Evolutionary conservation across 1,140 invertebrate genomes (phyloP), one percentile per base, ranked within the genome.

Genomic region (Ips nitidus): DNA sequence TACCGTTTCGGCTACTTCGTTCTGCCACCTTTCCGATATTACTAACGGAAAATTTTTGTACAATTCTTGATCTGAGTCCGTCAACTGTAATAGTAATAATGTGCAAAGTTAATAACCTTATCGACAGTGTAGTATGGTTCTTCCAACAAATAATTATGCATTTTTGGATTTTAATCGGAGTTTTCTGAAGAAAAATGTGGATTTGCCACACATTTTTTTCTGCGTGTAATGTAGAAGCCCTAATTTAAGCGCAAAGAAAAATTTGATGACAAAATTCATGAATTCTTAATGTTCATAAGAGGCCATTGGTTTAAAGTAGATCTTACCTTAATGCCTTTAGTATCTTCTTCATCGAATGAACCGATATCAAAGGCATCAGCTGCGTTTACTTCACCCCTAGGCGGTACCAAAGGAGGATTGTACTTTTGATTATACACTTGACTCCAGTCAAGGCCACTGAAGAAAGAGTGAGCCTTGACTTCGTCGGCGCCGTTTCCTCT

Each of bases 291-390:
- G n/a, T n/a, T n/a, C n/a, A n/a, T n/a, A n/a, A n/a, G n/a, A n/a
- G n/a, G n/a, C n/a, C 22, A 22, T 22, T 22, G 22, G 22, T 22
- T 22, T 22, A 22, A 22, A 22, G 22, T 22, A 22, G 22, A 22
- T 22, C 38, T 47, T 80, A 94, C 90, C 84, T 99, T 99, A 75
- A 99, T 98, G 52, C 97, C 97, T 83, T 99, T 99, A 2, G 97
- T 99, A 81, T 99, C 98, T 79, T 99, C 98, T 80, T 99, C 98
- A 81, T 99, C 98, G 84, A 99, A 99, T 55, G 97, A 99, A 52
- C 98, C 98, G 80, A 99, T 99, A 80, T 99, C 98, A 83, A 99
- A 99, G 37, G 98, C 98, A 85, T 99, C 98, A 1, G 98, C 98
- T 8, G 98, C 98, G 85, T 99, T 99, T 1, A 99, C 98, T 83